A percentile compares a stretch with the other conserved stretches of the same genome.
phyloP scores from a whole-genome alignment of 2,888 invertebrate species.

The Auanema sp. region DNA sequence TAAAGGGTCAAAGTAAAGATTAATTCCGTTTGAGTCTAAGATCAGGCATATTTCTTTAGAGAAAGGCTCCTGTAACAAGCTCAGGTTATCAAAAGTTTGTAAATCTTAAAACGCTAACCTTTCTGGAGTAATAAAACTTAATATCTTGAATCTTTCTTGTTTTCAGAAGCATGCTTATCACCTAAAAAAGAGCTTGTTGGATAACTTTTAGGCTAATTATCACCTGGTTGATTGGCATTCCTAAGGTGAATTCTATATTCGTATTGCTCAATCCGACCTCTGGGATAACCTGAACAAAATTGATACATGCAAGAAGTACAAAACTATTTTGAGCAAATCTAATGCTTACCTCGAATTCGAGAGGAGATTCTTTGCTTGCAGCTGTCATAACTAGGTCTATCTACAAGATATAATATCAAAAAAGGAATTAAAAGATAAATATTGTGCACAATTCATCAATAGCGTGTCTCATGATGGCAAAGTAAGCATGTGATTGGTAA shows the following conservation, averaged over 20 bases:
- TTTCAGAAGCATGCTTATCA: too few species aligned
- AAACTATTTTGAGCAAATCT: not conserved
- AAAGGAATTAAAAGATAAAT: too few species aligned
- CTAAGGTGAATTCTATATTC: slow-evolving; percentile 55
- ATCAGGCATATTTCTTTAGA: slow-evolving; percentile 92
- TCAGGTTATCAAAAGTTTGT: not conserved
- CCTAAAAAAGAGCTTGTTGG: too few species aligned
- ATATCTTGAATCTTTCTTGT: not conserved
- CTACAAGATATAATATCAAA: not conserved
- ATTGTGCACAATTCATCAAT: too few species aligned
- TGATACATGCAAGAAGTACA: slow-evolving; percentile 2
- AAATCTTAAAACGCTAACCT: not conserved
- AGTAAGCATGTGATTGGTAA: too few species aligned
- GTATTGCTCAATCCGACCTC: slow-evolving; percentile 54
- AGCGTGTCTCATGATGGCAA: too few species aligned
- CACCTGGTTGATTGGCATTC: slow-evolving; percentile 60
- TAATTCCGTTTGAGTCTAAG: slow-evolving; percentile 91
- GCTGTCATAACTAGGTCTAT: not conserved
- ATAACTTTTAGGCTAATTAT: too few species aligned
- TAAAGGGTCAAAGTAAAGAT: slow-evolving; percentile 92
- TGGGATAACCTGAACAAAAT: slow-evolving; percentile 60
- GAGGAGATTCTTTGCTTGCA: not conserved
- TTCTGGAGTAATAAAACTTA: not conserved
- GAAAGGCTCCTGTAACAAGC: slow-evolving; percentile 80
- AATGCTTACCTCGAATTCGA: slow-evolving; percentile 14